Base-by-base conservation (phyloP, 2,113 vertebrate genomes). In the Cyanoliseus patagonus region DNA sequence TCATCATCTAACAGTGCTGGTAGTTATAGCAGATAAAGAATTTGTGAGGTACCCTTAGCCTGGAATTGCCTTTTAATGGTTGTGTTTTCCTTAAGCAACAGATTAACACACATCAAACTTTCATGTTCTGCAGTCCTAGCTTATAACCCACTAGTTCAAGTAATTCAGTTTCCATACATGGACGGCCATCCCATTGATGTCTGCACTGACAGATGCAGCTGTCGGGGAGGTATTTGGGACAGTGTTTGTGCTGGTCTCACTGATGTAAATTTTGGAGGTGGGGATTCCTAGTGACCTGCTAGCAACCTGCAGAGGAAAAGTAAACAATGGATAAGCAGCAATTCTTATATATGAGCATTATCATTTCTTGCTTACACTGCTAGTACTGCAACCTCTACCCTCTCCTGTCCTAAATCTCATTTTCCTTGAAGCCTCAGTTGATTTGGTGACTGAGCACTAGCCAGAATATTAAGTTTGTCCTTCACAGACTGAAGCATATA, bases 181-280 rank as follows among this genome's bases (percentile, higher is more conserved):
- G 85, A 99, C 82, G 0, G 99, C 99, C 97, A 99, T 99, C 47
- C 99, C 99, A 0, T 99, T 99, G 89, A 99, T 97, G 96, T 99
- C 99, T 0, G 99, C 97, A 3, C 99, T 99, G 80, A 97, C 98
- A 0, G 99, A 99, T 28, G 99, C 99, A 0, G 99, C 99, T 0
- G 99, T 99, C 0, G 99, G 98, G 67, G 99, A 99, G 19, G 99
- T 97, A 66, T 99, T 99, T 61, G 99, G 99, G 20, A 99, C 99
- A 0, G 99, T 99, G 92, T 98, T 99, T n/a, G 99, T 99, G 98
- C 99, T 99, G 5, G 99, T 99, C 98, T 99, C 99, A 9, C 98
- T 98, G 97, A 99, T 99, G 94, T 98, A 96, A 77, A 99, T 99
- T 97, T 98, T 99, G 72, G 98, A 98, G 44, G 78, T 97, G 44